phyloP scores from a whole-genome alignment of 1,140 invertebrate genomes.

The Aphaenogaster rudis region DNA sequence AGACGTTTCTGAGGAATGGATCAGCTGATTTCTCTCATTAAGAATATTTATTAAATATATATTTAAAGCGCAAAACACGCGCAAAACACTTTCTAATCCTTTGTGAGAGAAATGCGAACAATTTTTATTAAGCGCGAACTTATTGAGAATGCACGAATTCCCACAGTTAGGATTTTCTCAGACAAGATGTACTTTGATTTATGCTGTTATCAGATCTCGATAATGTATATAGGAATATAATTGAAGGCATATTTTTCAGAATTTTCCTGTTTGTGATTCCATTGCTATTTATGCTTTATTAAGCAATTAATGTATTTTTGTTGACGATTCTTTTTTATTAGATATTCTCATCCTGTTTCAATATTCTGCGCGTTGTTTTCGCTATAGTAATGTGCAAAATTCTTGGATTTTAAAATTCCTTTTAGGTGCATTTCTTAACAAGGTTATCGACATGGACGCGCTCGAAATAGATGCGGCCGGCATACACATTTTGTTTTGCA shows the following conservation, averaged over 20 bases:
- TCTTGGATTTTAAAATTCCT: conserved; percentile 6
- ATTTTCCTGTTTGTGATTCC: background rate
- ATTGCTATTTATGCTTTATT: background rate
- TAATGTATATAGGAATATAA: background rate
- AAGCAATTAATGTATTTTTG: background rate
- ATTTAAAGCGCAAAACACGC: background rate
- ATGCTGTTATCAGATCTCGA: background rate
- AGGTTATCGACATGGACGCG: conserved; percentile 37
- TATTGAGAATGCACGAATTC: background rate
- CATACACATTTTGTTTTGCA: conserved; percentile 33
- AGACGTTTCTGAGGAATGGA: background rate
- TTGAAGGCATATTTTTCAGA: background rate
- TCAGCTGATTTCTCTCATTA: conserved; percentile 6
- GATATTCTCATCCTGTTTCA: background rate
- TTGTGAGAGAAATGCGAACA: background rate
- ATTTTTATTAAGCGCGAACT: background rate
- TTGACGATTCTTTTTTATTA: background rate
- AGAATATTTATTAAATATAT: background rate
- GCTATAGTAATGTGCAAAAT: background rate
- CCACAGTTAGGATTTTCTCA: background rate
- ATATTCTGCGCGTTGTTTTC: background rate
- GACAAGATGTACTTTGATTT: background rate
- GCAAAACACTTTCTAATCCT: no score
- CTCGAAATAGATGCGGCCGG: conserved; percentile 23
- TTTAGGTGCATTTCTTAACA: conserved; percentile 4